These are phyloP conservation scores for Syngnathus acus DNA, from an alignment of 2,797 vertebrate genomes.

Conservation along the genomic window DNA sequence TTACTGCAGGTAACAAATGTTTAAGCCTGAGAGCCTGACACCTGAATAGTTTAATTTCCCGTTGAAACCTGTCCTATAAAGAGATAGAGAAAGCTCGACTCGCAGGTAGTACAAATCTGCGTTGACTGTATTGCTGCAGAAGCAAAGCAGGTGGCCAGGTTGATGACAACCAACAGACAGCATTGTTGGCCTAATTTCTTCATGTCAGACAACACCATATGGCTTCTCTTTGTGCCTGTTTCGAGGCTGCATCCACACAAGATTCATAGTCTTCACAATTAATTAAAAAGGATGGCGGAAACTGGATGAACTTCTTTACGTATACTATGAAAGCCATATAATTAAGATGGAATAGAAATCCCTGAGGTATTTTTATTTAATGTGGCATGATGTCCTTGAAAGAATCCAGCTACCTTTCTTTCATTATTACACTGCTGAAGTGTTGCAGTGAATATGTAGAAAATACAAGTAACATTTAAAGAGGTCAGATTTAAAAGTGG, in stretches of 20 bases:
- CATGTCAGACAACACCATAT: constrained; percentile 79
- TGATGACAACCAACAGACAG: constrained; percentile 76
- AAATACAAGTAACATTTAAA: background rate
- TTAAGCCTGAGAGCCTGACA: background rate
- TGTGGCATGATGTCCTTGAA: constrained; percentile 71
- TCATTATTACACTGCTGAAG: background rate
- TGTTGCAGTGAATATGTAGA: background rate
- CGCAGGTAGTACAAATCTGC: constrained; percentile 12
- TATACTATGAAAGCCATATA: constrained; percentile 50
- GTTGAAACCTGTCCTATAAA: constrained; percentile 36
- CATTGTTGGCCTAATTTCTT: constrained; percentile 77
- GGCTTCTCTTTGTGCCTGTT: constrained; percentile 66
- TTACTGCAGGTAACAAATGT: background rate
- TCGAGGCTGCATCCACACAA: constrained; percentile 64
- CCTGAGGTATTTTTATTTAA: constrained; percentile 60
- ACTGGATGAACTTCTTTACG: constrained; percentile 52
- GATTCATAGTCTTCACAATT: constrained; percentile 67
- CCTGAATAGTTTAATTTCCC: constrained; percentile 27
- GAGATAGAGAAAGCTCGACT: constrained; percentile 32
- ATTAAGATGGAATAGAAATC: constrained; percentile 42
- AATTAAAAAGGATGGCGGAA: constrained; percentile 64
- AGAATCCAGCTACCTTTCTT: constrained; percentile 26
- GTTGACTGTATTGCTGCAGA: constrained; percentile 34
- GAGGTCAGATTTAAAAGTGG: constrained; percentile 21
- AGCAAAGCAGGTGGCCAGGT: constrained; percentile 70